Evolutionary conservation across 2,888 invertebrate genomes (phyloP).

Genomic region (Oscheius sp.): DNA sequence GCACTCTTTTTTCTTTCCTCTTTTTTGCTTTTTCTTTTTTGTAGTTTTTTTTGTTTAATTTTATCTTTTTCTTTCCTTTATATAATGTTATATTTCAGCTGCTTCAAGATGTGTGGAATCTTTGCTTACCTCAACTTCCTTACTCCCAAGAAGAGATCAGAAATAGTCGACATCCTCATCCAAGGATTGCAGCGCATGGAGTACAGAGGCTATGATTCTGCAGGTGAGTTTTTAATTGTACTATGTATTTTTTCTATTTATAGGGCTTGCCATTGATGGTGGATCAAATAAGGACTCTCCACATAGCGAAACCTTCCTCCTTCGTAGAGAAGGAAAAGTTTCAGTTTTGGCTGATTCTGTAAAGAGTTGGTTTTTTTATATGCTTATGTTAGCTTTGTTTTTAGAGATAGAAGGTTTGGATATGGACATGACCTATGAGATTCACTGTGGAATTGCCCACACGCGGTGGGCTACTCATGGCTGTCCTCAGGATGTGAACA

Average conservation of each 20-base stretch:
- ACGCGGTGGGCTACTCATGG: constrained; percentile 99
- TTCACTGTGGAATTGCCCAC: constrained; percentile 96
- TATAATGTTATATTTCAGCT: constrained; percentile 2
- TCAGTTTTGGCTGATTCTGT: constrained; percentile 45
- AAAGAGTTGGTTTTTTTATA: constrained; percentile 25
- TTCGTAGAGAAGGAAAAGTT: constrained; percentile 64
- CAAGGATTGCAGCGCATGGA: constrained; percentile 94
- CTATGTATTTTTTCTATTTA: neutral
- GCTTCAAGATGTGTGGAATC: constrained; percentile 79
- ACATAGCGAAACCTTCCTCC: constrained; percentile 52
- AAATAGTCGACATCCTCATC: constrained; percentile 88
- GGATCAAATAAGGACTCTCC: constrained; percentile 48
- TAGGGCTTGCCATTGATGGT: constrained; percentile 64
- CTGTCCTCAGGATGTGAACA: constrained; percentile 89
- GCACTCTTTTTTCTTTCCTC: too few species aligned
- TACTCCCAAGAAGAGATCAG: constrained; percentile 90
- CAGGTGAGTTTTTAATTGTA: constrained; percentile 79
- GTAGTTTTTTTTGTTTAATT: too few species aligned
- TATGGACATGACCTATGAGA: constrained; percentile 79
- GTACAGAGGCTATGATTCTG: constrained; percentile 99
- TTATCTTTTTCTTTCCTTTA: too few species aligned
- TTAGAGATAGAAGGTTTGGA: constrained; percentile 73
- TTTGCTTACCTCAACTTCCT: constrained; percentile 98
- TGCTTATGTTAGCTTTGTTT: too few species aligned
- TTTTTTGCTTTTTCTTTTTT: too few species aligned